These are phyloP conservation scores for Tamandua tetradactyla DNA, from an alignment of 2,797 vertebrate species.

Conservation along the genomic window DNA sequence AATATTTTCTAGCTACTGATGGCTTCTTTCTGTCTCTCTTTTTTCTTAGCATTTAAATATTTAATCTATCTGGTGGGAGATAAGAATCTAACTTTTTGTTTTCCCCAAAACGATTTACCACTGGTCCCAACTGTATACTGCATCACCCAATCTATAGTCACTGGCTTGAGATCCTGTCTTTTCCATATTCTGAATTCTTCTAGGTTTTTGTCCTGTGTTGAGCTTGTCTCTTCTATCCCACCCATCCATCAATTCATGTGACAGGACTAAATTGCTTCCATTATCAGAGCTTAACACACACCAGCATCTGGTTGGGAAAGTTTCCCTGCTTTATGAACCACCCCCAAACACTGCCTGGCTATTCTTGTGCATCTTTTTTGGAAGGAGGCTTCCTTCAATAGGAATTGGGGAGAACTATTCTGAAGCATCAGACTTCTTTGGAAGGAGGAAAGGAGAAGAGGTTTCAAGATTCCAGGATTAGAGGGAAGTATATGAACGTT, in stretches of 20 bases:
- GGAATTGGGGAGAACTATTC: background rate
- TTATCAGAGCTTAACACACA: background rate
- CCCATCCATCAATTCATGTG: background rate
- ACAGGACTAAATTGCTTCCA: background rate
- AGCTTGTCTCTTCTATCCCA: background rate
- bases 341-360: background rate
- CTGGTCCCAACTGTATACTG: too few relatives aligned
- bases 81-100: background rate
- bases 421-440: too few relatives aligned
- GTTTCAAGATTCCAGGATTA: background rate
- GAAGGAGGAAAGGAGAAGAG: background rate
- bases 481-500: background rate
- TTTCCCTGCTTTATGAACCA: background rate
- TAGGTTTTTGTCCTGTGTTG: background rate
- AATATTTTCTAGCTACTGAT: background rate
- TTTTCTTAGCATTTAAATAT: background rate
- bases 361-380: too few relatives aligned
- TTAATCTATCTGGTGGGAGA: background rate
- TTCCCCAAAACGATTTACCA: background rate
- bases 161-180: background rate
- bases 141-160: background rate
- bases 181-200: background rate
- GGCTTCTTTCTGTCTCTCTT: background rate
- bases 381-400: background rate
- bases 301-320: background rate